Evolutionary conservation across 2,888 invertebrate genomes (phyloP).

Genomic region (Ganaspis brasiliensis): DNA sequence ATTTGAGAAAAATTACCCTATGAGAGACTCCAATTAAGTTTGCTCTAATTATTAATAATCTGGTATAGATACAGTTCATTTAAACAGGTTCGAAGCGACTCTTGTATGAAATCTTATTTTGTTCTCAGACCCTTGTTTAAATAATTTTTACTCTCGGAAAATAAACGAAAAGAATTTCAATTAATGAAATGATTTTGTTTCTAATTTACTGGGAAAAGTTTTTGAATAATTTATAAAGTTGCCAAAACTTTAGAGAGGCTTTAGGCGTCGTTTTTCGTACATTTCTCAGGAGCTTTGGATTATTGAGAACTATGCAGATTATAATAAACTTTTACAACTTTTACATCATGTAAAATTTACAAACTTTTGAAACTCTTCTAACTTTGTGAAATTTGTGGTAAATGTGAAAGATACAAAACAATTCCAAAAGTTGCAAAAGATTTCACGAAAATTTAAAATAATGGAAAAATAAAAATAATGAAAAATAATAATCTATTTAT

Average conservation of each 20-base stretch:
- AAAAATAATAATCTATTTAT: too few species aligned
- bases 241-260: too few species aligned
- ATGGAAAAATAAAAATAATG: too few species aligned
- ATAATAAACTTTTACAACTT: neutral
- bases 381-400: too few species aligned
- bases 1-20: slow-evolving; percentile 6
- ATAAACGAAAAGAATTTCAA: too few species aligned
- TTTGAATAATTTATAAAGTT: too few species aligned
- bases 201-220: too few species aligned
- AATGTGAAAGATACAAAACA: too few species aligned
- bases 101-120: neutral
- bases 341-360: neutral
- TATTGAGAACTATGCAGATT: neutral
- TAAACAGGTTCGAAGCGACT: neutral
- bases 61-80: neutral
- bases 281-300: neutral
- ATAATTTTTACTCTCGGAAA: neutral
- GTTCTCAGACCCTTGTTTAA: neutral
- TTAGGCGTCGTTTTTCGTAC: neutral
- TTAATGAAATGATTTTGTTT: too few species aligned
- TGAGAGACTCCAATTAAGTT: slow-evolving; percentile 1
- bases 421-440: too few species aligned
- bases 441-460: too few species aligned
- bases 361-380: neutral
- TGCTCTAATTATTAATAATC: slow-evolving; percentile 21